phyloP scores from a whole-genome alignment of 2,888 invertebrate genomes.

The Stictocephala bisonia region DNA sequence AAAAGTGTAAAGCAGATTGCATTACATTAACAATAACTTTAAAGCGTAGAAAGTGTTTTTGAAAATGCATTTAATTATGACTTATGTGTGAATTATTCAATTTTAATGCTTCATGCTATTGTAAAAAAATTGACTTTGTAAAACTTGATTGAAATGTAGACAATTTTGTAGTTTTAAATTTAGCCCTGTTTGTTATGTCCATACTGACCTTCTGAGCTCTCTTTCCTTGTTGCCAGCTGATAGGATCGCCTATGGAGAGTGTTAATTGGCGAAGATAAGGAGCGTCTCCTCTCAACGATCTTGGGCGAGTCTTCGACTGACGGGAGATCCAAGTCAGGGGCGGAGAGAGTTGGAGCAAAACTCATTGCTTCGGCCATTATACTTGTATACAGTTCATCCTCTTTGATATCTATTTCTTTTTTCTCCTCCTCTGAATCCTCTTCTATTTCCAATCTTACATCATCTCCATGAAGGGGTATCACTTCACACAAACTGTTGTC shows the following conservation, averaged over 20 bases:
- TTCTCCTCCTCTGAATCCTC: slow-evolving; percentile 6
- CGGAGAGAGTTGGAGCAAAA: slow-evolving; percentile 56
- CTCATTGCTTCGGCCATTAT: slow-evolving; percentile 59
- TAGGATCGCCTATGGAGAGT: slow-evolving; percentile 53
- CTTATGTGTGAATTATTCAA: too few relatives aligned
- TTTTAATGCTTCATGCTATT: background rate
- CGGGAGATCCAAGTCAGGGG: slow-evolving; percentile 54
- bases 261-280: slow-evolving; percentile 44
- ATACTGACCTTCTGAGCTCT: slow-evolving; percentile 54
- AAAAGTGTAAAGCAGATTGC: too few relatives aligned
- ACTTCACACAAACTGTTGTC: slow-evolving; percentile 39
- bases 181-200: too few relatives aligned
- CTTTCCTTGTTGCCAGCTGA: slow-evolving; percentile 53
- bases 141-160: too few relatives aligned
- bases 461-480: slow-evolving; percentile 45
- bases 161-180: too few relatives aligned
- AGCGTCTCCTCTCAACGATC: slow-evolving; percentile 36
- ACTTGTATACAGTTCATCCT: slow-evolving; percentile 56
- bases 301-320: slow-evolving; percentile 52
- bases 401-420: slow-evolving; percentile 35
- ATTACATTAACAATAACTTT: too few relatives aligned
- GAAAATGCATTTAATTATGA: too few relatives aligned
- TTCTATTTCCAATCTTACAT: slow-evolving; percentile 27
- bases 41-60: too few relatives aligned
- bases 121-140: too few relatives aligned